phyloP scores from a whole-genome alignment of 2,113 vertebrate genomes.

The Orycteropus afer region DNA sequence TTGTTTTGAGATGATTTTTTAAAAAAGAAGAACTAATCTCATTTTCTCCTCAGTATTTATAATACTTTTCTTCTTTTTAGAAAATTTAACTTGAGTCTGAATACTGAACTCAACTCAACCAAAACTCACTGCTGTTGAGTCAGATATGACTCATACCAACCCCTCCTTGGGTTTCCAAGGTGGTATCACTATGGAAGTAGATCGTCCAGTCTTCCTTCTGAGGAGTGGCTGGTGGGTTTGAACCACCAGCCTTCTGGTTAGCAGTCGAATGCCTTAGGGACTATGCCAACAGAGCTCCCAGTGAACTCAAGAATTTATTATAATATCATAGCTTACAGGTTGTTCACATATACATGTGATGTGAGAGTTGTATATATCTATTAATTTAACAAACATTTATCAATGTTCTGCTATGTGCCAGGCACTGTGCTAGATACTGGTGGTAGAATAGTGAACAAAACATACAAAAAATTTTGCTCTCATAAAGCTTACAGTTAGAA shows the following conservation, averaged over 20 bases:
- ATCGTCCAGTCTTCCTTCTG: no score
- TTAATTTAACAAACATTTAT: not conserved
- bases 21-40: not conserved
- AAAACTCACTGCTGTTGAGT: no score
- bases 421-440: not conserved
- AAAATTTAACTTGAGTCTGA: constrained; percentile 17
- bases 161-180: no score
- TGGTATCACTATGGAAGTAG: no score
- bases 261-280: no score
- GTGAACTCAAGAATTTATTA: not conserved
- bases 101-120: not conserved
- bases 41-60: not conserved
- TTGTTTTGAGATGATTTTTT: not conserved
- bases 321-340: not conserved
- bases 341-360: not conserved
- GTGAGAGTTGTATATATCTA: not conserved
- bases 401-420: not conserved
- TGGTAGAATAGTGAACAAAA: not conserved
- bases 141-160: no score
- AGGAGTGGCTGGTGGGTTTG: no score
- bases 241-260: no score
- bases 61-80: not conserved
- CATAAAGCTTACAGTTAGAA: not conserved
- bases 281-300: no score
- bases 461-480: not conserved